Evolutionary conservation across 2,113 vertebrate genomes (phyloP).

Genomic region (Fregata magnificens): DNA sequence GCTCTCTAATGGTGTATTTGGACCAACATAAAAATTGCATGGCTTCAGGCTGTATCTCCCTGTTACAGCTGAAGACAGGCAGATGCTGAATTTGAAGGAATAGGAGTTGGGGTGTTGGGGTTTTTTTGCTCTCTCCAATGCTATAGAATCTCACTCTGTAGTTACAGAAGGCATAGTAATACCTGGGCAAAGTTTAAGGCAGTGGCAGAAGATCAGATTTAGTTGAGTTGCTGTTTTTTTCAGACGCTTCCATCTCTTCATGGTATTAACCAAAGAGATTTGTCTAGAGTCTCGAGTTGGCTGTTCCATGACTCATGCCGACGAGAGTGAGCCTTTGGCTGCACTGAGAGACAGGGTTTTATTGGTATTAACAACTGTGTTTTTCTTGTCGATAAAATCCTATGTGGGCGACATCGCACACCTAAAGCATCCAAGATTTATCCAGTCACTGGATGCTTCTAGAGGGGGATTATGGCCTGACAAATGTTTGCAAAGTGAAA

Average conservation of each 20-base stretch:
- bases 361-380: not conserved
- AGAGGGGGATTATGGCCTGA: not conserved
- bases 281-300: not conserved
- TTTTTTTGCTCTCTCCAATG: not conserved
- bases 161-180: not conserved
- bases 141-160: not conserved
- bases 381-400: not conserved
- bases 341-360: fast-evolving
- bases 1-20: not conserved
- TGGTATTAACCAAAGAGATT: not conserved
- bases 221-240: not conserved
- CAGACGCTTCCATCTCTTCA: fast-evolving
- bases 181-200: not conserved
- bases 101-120: not conserved
- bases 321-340: not conserved
- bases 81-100: not conserved
- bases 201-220: not conserved
- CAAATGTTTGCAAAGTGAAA: not conserved
- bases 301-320: fast-evolving
- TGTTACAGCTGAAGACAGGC: not conserved
- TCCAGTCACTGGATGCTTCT: not conserved
- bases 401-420: fast-evolving
- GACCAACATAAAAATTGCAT: not conserved
- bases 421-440: not conserved
- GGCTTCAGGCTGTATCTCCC: not conserved